Base-by-base conservation (phyloP, 1,140 invertebrate genomes). In the Venturia canescens region DNA sequence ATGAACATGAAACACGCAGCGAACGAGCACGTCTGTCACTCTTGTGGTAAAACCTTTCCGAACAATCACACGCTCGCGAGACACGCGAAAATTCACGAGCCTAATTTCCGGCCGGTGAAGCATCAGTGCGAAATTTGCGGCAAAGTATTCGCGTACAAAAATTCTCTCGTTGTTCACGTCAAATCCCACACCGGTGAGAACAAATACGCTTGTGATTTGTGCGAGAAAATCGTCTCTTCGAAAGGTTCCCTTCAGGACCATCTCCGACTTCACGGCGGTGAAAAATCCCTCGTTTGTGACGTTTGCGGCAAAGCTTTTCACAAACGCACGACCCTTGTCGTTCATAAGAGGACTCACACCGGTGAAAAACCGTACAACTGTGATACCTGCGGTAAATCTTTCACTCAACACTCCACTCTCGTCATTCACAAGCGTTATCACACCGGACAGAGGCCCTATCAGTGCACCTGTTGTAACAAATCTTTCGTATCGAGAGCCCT, bases 351-450 rank as follows among this genome's bases (percentile, higher is more conserved):
- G 57, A 95, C 95, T 2, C 95, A 96, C 83, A 94, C 94, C 0
- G 95, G 94, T 0, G 94, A 95, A 80, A 95, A 95, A 67, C 95
- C 95, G 16, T 98, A 96, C 90, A 93, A 93, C 18, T 98, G 97
- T 87, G 93, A 94, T 13, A 92, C 94, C 2, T 98, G 97, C 87
- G 93, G 93, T 2, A 97, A 97, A 87, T 93, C 93, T 29, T 98
- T 97, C 87, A 96, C 96, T 0, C 96, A 97, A 79, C 93, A 94
- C 11, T 94, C 94, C 15, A 93, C 93, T 0, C 88, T 94, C 80
- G 89, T 90, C n/a, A 91, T 93, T 86, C 91, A 94, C 87, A 90
- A 94, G 87, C 90, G 96, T 72, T 93, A 96, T 48, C 96, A 97
- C 85, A 96, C 95, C 0, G 94, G 94, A 0, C 93, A 95, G 79